phyloP scores from a whole-genome alignment of 2,113 vertebrate species.

The Paracanthobrama guichenoti region DNA sequence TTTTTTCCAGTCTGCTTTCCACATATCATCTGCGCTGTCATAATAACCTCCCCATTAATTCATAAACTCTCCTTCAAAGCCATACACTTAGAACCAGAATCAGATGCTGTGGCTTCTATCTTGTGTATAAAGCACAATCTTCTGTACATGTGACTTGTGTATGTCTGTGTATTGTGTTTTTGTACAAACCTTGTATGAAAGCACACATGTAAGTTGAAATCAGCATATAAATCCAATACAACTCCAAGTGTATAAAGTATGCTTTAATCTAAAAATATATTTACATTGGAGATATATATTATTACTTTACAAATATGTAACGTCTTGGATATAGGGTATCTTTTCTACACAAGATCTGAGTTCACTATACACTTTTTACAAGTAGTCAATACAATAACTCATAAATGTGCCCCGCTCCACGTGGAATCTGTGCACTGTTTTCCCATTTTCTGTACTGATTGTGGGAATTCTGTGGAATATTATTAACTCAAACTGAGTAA shows the following conservation, averaged over 20 bases:
- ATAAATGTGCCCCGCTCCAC: background rate
- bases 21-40: background rate
- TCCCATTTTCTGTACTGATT: background rate
- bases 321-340: background rate
- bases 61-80: background rate
- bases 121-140: background rate
- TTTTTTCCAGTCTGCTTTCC: background rate
- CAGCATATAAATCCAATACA: background rate
- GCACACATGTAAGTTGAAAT: background rate
- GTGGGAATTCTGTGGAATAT: background rate
- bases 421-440: too few relatives aligned
- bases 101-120: background rate
- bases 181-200: background rate
- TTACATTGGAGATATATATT: background rate
- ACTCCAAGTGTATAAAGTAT: background rate
- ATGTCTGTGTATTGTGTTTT: background rate
- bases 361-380: background rate
- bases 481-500: background rate
- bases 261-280: constrained; percentile 13
- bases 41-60: background rate
- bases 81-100: background rate
- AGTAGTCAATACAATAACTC: background rate
- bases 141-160: background rate
- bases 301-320: background rate
- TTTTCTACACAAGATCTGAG: background rate